Conservation (phyloP, 2,888 invertebrate genomes). For the Epinotia bilunana region DNA sequence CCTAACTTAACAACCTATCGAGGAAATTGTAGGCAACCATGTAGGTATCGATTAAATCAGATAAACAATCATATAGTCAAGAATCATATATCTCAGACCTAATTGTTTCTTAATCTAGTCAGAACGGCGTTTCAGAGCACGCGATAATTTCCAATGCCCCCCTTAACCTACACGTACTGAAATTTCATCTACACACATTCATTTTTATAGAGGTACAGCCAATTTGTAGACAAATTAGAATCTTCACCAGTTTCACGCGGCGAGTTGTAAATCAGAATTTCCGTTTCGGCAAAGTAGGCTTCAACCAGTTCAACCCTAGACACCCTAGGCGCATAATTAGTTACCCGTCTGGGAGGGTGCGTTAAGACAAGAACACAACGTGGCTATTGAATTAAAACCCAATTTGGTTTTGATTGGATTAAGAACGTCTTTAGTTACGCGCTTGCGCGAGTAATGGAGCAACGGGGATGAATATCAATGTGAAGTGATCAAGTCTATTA, state of each 20-base stretch:
- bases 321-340: conserved; percentile 46
- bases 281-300: conserved; percentile 31
- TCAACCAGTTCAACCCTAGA: conserved; percentile 41
- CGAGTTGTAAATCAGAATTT: conserved; percentile 34
- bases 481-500: neutral
- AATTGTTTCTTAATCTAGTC: too few relatives aligned
- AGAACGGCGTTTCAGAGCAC: too few relatives aligned
- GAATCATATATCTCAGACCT: too few relatives aligned
- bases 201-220: too few relatives aligned
- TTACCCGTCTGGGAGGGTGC: conserved; percentile 40
- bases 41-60: too few relatives aligned
- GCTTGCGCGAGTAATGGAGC: conserved; percentile 6
- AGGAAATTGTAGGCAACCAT: too few relatives aligned
- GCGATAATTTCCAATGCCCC: too few relatives aligned
- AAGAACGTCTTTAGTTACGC: conserved; percentile 17
- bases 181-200: too few relatives aligned
- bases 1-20: too few relatives aligned
- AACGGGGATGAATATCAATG: conserved; percentile 5
- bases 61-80: too few relatives aligned
- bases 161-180: too few relatives aligned
- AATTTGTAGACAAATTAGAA: too few relatives aligned
- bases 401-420: conserved; percentile 32
- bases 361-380: conserved; percentile 39
- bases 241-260: conserved; percentile 22
- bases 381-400: conserved; percentile 26